A percentile compares a stretch with the other conserved stretches of the same genome.
Conservation (phyloP, 2,797 vertebrate genomes). For the Clarias fuscus region DNA sequence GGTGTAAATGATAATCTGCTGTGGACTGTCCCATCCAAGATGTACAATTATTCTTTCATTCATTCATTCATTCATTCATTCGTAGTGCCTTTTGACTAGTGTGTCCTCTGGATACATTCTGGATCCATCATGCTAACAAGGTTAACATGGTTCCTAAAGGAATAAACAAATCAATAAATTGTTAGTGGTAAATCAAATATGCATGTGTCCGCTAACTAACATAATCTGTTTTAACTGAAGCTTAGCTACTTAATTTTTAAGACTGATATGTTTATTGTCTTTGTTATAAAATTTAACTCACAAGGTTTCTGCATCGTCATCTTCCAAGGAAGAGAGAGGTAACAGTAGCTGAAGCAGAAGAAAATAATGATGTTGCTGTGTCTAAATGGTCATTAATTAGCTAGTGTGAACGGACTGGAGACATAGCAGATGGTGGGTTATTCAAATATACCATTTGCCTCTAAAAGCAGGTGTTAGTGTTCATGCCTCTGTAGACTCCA, state of each 20-base stretch:
- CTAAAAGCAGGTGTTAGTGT: slow-evolving; percentile 53
- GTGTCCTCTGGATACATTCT: not conserved
- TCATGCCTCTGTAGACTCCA: slow-evolving; percentile 50
- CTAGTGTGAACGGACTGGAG: slow-evolving; percentile 46
- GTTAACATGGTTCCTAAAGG: not conserved
- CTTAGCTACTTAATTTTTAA: not conserved
- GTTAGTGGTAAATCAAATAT: not conserved
- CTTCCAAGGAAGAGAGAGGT: not conserved
- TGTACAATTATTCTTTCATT: not conserved
- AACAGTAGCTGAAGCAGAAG: slow-evolving; percentile 1
- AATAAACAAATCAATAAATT: not conserved
- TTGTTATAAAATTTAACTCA: not conserved
- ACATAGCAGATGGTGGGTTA: slow-evolving; percentile 47
- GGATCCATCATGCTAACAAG: no score
- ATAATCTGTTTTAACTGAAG: not conserved
- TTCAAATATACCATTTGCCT: slow-evolving; percentile 48
- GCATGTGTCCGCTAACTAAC: not conserved
- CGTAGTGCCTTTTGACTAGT: not conserved
- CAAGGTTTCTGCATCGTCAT: not conserved
- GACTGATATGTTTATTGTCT: not conserved
- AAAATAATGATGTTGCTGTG: slow-evolving; percentile 39
- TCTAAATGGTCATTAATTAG: slow-evolving; percentile 34
- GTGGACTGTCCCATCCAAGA: not conserved
- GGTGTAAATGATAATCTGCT: not conserved
- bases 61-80: no score